A percentile compares a stretch with the other conserved stretches of the same genome.
Conservation (phyloP, 2,888 invertebrate genomes). For the Silvanus unidentatus region DNA sequence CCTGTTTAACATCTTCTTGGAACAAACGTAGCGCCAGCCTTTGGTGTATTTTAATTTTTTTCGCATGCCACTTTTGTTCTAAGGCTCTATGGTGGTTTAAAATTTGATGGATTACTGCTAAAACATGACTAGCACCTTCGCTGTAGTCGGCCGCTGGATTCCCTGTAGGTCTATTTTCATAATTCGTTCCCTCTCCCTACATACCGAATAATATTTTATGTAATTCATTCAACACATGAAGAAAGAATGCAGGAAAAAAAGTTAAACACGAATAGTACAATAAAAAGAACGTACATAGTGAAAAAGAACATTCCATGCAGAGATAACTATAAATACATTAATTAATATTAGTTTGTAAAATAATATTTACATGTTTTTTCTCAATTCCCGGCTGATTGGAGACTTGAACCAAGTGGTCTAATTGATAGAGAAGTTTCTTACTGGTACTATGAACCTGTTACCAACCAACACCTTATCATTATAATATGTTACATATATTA, state of each 20-base stretch:
- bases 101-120: constrained; percentile 95
- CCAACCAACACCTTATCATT: constrained; percentile 39
- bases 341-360: constrained; percentile 8
- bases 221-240: too few relatives aligned
- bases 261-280: too few relatives aligned
- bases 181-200: constrained; percentile 50
- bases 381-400: constrained; percentile 86
- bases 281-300: too few relatives aligned
- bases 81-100: constrained; percentile 89
- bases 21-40: constrained; percentile 85
- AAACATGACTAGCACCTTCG: constrained; percentile 91
- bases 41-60: constrained; percentile 92
- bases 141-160: constrained; percentile 95
- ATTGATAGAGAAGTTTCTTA: constrained; percentile 90
- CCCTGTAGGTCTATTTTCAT: constrained; percentile 54
- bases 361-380: constrained; percentile 66
- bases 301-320: too few relatives aligned
- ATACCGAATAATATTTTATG: constrained; percentile 1
- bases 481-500: constrained; percentile 8
- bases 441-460: constrained; percentile 87
- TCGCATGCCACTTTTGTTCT: constrained; percentile 92
- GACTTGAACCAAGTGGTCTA: constrained; percentile 92
- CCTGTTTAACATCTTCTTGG: constrained; percentile 96
- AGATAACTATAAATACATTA: too few relatives aligned
- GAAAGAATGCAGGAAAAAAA: too few relatives aligned